Base-by-base conservation (phyloP, 2,113 vertebrate species). In the Corythornis cristatus region DNA sequence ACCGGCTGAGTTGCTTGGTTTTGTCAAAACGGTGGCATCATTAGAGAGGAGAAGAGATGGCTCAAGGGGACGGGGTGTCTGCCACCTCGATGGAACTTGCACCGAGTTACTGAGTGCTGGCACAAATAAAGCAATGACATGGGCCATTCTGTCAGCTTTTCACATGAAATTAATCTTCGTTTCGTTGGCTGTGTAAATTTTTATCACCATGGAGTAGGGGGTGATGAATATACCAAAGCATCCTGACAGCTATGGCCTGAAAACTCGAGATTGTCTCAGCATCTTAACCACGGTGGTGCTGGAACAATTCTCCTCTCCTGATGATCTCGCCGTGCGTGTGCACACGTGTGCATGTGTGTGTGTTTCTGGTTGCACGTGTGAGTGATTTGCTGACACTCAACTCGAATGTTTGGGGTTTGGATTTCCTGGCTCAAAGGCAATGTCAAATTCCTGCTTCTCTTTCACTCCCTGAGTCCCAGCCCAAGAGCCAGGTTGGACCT, bases 21-120 rank as follows among this genome's bases (percentile, higher is more conserved):
- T 97, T 98, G 98, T 98, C 97, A 97, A 85, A 98, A 97, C 45
- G 57, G 70, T 95, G 96, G 92, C 98, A 97, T 98, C 97, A 96
- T 98, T 97, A 98, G 97, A 96, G 96, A 93, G 94, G 95, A 97
- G 97, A 95, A 28, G 97, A 96, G 93, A 96, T 95, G 97, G 96
- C 98, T 97, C 28, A 89, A 95, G 97, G 98, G 97, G 96, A 98
- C 97, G 79, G 78, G 94, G 91, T 92, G 97, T 97, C 98, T 98
- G 97, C 97, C 98, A 97, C 98, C 97, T 98, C 97, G 61, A 60
- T 97, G 96, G 66, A 85, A 71, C 70, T 97, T 75, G 97, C 95
- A 77, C 96, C 95, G 96, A 97, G 95, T 91, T 94, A 97, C 97
- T 45, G 86, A 97, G 96, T 97, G 95, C 96, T 97, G 97, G 97